phyloP scores from a whole-genome alignment of 2,888 invertebrate species.

The Hedychridium roseum region DNA sequence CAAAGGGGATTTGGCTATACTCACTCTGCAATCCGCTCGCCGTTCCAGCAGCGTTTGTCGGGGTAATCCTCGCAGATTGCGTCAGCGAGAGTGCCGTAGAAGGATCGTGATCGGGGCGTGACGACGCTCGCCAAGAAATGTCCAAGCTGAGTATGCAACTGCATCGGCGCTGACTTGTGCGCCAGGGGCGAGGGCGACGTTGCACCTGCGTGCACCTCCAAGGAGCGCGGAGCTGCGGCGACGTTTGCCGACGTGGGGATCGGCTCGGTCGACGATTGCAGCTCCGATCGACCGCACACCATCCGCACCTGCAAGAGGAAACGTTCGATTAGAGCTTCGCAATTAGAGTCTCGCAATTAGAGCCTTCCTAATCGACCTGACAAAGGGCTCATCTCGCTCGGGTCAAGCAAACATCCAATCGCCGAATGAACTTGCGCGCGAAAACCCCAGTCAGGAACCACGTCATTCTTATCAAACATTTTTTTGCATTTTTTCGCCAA shows the following conservation, averaged over 20 bases:
- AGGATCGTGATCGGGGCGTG: slow-evolving; percentile 78
- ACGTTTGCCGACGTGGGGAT: slow-evolving; percentile 20
- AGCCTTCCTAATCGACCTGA: too few species aligned
- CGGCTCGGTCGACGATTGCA: slow-evolving; percentile 33
- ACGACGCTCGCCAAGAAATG: slow-evolving; percentile 62
- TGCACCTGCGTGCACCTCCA: slow-evolving; percentile 32
- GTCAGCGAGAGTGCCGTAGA: slow-evolving; percentile 85
- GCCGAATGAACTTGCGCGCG: too few species aligned
- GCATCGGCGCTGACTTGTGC: slow-evolving; percentile 52
- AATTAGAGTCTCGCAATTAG: too few species aligned
- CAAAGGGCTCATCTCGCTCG: too few species aligned
- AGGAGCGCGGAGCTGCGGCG: slow-evolving; percentile 16
- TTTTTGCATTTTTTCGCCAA: too few species aligned
- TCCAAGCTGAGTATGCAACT: slow-evolving; percentile 57
- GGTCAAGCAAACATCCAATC: too few species aligned
- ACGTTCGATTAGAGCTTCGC: too few species aligned
- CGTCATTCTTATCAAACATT: too few species aligned
- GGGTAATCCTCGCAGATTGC: slow-evolving; percentile 79
- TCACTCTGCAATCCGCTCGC: slow-evolving; percentile 79
- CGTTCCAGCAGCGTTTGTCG: slow-evolving; percentile 81
- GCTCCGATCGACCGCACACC: slow-evolving; percentile 55
- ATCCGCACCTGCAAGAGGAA: slow-evolving; percentile 54
- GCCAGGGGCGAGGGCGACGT: slow-evolving; percentile 19
- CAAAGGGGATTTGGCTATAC: too few species aligned
- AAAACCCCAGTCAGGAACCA: too few species aligned